A percentile compares a stretch with the other conserved stretches of the same genome.
Evolutionary conservation across 1,140 invertebrate genomes (phyloP).

Genomic region (Sinonovacula constricta): DNA sequence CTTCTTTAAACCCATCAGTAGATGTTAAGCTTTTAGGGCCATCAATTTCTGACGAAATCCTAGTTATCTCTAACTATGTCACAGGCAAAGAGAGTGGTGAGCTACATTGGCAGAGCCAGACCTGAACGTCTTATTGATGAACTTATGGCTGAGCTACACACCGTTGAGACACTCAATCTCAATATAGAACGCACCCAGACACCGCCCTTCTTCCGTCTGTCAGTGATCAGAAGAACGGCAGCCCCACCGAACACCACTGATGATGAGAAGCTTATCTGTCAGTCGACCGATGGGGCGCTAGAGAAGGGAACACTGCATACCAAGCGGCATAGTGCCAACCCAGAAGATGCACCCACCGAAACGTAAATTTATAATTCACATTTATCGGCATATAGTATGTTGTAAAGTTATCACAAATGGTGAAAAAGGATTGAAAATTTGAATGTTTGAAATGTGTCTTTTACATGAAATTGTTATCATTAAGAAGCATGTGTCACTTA

Average conservation of each 20-base stretch:
- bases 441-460: background rate
- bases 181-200: conserved; percentile 97
- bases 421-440: background rate
- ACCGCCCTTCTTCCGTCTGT: conserved; percentile 96
- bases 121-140: conserved; percentile 96
- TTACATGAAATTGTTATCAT: too few relatives aligned
- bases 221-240: conserved; percentile 80
- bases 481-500: too few relatives aligned
- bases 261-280: conserved; percentile 70
- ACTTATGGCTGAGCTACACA: conserved; percentile 97
- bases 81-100: conserved; percentile 96
- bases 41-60: too few relatives aligned
- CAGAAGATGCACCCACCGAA: conserved; percentile 79
- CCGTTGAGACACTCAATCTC: conserved; percentile 96
- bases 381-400: background rate
- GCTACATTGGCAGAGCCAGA: conserved; percentile 93
- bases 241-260: conserved; percentile 65
- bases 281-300: conserved; percentile 73
- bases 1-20: too few relatives aligned
- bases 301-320: conserved; percentile 93
- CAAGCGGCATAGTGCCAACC: conserved; percentile 95
- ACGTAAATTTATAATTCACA: conserved; percentile 56
- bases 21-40: too few relatives aligned
- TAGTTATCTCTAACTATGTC: too few relatives aligned
- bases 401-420: background rate